phyloP scores from a whole-genome alignment of 2,888 invertebrate genomes.

The Hypomecis punctinalis region DNA sequence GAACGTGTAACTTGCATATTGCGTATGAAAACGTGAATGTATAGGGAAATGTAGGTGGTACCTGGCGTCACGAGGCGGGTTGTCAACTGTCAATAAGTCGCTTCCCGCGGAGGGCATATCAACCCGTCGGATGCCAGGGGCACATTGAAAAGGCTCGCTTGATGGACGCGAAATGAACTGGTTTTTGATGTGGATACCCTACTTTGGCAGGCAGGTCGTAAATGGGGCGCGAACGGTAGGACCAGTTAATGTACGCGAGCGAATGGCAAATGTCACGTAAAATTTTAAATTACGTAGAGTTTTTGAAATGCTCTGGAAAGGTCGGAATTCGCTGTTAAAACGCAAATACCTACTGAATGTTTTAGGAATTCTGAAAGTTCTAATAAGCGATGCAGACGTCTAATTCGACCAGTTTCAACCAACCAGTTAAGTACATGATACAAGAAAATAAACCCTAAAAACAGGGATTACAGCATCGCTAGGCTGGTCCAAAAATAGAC shows the following conservation, averaged over 20 bases:
- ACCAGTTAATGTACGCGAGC: slow-evolving; percentile 16
- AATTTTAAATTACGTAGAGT: not conserved
- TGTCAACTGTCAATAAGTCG: slow-evolving; percentile 55
- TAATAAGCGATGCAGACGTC: no score
- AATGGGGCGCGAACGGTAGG: slow-evolving; percentile 21
- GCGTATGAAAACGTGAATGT: slow-evolving; percentile 44
- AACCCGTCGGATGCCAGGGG: slow-evolving; percentile 45
- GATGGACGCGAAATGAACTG: slow-evolving; percentile 46
- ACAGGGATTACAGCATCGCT: not conserved
- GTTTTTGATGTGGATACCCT: slow-evolving; percentile 35
- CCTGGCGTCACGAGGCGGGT: slow-evolving; percentile 40
- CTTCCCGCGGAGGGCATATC: slow-evolving; percentile 49
- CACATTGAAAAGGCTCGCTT: slow-evolving; percentile 49
- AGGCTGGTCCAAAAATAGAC: slow-evolving; percentile 1
- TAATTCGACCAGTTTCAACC: not conserved
- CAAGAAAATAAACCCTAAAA: no score
- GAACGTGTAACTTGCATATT: slow-evolving; percentile 26
- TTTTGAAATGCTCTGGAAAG: not conserved
- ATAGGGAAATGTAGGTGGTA: slow-evolving; percentile 47
- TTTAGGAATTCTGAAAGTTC: no score
- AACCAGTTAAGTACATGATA: not conserved
- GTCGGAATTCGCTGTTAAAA: no score
- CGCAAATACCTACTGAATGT: no score
- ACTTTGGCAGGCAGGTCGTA: slow-evolving; percentile 26
- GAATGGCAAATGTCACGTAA: slow-evolving; percentile 10